Evolutionary conservation across 2,113 vertebrate species (phyloP).

Genomic region (Oncorhynchus gorbuscha): DNA sequence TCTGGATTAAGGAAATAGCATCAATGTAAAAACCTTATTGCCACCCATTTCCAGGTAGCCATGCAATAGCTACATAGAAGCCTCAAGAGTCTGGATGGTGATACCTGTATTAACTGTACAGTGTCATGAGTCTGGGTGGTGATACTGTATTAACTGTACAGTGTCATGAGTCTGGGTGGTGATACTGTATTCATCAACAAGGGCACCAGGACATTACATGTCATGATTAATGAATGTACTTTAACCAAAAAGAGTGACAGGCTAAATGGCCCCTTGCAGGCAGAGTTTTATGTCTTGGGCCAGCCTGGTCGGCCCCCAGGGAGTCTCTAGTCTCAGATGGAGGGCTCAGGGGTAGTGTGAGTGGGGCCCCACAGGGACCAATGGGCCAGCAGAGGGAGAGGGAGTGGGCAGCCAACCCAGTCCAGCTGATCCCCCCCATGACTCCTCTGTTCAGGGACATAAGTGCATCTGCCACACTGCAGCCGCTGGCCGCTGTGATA

Average conservation of each 20-base stretch:
- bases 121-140: too few relatives aligned
- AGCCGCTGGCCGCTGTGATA: slow-evolving; percentile 35
- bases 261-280: slow-evolving; percentile 36
- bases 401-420: slow-evolving; percentile 35
- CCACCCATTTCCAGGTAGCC: too few relatives aligned
- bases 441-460: slow-evolving; percentile 20
- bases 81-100: too few relatives aligned
- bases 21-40: too few relatives aligned
- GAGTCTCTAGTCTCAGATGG: slow-evolving; percentile 36
- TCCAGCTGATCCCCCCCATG: slow-evolving; percentile 49
- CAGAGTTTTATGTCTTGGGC: slow-evolving; percentile 32
- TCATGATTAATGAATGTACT: slow-evolving; percentile 1
- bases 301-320: slow-evolving; percentile 36
- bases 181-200: slow-evolving; percentile 1
- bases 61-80: too few relatives aligned
- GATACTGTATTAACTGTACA: too few relatives aligned
- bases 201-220: slow-evolving; percentile 24
- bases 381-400: slow-evolving; percentile 43
- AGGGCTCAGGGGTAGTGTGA: slow-evolving; percentile 9
- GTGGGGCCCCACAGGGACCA: slow-evolving; percentile 20
- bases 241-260: slow-evolving; percentile 13
- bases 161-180: too few relatives aligned
- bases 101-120: too few relatives aligned
- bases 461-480: slow-evolving; percentile 17
- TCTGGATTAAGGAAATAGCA: too few relatives aligned